Evolutionary conservation across 1,140 invertebrate genomes (phyloP).

Genomic region (Leptinotarsa defecta): DNA sequence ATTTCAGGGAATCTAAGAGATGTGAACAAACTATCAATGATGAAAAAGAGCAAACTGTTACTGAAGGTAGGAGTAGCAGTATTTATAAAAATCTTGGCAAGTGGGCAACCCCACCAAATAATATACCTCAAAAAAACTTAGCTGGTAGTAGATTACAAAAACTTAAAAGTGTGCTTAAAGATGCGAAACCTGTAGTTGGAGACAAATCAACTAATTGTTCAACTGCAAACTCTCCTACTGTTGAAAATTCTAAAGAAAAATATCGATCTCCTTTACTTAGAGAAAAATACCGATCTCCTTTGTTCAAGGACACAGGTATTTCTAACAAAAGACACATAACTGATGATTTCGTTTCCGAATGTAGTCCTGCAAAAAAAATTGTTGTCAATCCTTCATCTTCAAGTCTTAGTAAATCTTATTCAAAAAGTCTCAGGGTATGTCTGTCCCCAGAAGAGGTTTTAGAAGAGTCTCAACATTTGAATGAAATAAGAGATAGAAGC

Average conservation of each 20-base stretch:
- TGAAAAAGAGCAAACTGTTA: background rate
- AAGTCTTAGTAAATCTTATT: no score
- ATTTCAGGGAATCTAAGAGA: background rate
- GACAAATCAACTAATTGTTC: background rate
- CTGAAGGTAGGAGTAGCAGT: background rate
- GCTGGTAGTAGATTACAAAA: constrained; percentile 2
- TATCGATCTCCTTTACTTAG: background rate
- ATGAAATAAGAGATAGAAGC: background rate
- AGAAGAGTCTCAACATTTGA: background rate
- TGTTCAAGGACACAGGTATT: background rate
- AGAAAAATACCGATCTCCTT: background rate
- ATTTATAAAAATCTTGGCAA: background rate
- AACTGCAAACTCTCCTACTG: background rate
- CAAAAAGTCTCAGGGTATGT: background rate
- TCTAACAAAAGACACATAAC: background rate
- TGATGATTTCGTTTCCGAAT: background rate
- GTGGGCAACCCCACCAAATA: background rate
- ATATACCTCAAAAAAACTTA: background rate
- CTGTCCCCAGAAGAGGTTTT: background rate
- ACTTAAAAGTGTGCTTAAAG: constrained; percentile 4
- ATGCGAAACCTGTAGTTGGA: background rate
- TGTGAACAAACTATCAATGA: background rate
- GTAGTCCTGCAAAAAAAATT: background rate
- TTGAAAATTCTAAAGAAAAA: background rate
- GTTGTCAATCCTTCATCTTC: no score